Conservation (phyloP, 2,888 invertebrate genomes). For the Drosophila merina region DNA sequence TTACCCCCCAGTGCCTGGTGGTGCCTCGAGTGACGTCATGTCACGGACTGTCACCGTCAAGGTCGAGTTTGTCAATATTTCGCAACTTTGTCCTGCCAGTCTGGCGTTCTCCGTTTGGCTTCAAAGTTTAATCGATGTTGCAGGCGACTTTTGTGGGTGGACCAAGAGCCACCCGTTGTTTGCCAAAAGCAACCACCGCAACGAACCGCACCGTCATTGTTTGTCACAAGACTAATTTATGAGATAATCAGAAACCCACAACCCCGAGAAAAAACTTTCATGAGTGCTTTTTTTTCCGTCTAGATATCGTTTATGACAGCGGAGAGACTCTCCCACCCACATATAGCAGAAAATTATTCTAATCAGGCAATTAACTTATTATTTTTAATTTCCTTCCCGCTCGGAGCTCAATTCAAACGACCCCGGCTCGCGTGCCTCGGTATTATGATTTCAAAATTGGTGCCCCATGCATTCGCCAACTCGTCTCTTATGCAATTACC, state of each 20-base stretch:
- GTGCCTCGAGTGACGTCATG: constrained; percentile 25
- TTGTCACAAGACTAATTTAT: constrained; percentile 81
- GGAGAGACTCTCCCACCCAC: constrained; percentile 4
- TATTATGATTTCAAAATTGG: constrained; percentile 25
- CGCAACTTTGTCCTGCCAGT: constrained; percentile 27
- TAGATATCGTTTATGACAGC: constrained; percentile 46
- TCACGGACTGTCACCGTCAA: constrained; percentile 32
- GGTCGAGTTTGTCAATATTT: constrained; percentile 33
- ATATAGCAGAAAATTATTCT: constrained; percentile 58
- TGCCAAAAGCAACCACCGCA: constrained; percentile 31
- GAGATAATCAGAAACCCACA: constrained; percentile 74
- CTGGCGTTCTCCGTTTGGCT: constrained; percentile 5
- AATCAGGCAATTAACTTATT: constrained; percentile 74
- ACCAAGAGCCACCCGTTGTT: constrained; percentile 21
- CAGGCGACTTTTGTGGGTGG: not conserved
- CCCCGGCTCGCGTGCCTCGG: constrained; percentile 51
- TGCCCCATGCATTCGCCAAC: constrained; percentile 12
- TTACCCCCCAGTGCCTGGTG: constrained; percentile 22
- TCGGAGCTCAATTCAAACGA: constrained; percentile 20
- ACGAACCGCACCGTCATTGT: constrained; percentile 58
- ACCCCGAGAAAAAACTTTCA: constrained; percentile 7
- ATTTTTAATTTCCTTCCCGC: constrained; percentile 41
- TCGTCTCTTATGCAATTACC: constrained; percentile 24
- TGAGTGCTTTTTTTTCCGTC: constrained; percentile 1
- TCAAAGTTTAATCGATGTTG: constrained; percentile 61